Evolutionary conservation across 1,140 invertebrate genomes (phyloP).

Genomic region (Charaxes varanes): DNA sequence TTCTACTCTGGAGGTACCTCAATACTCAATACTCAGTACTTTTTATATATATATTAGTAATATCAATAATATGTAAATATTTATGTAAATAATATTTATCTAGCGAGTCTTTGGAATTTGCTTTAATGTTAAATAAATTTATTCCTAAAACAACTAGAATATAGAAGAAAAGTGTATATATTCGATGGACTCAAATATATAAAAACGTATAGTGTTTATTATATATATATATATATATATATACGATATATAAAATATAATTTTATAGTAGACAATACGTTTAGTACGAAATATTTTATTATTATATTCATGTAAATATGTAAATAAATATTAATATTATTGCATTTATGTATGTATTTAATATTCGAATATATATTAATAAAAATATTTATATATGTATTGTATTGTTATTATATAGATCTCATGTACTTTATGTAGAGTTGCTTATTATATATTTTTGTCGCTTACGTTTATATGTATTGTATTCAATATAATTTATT

Average conservation of each 20-base stretch:
- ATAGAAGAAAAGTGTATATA: conserved; percentile 21
- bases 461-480: conserved; percentile 21
- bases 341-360: conserved; percentile 32
- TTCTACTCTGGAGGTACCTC: conserved; percentile 41
- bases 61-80: conserved; percentile 30
- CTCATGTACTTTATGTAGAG: no score
- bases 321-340: conserved; percentile 57
- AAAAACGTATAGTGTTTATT: conserved; percentile 17
- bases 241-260: conserved; percentile 9
- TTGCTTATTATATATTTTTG: no score
- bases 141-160: conserved; percentile 15
- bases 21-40: conserved; percentile 38
- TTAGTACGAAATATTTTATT: conserved; percentile 22
- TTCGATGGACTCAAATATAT: conserved; percentile 20
- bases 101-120: conserved; percentile 53
- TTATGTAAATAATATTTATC: conserved; percentile 37
- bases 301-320: conserved; percentile 42
- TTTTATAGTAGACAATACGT: conserved; percentile 13
- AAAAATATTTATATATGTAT: conserved; percentile 9
- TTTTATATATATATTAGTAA: conserved; percentile 13
- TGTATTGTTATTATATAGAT: conserved; percentile 20
- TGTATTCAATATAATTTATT: conserved; percentile 12
- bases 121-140: conserved; percentile 37
- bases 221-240: conserved; percentile 18
- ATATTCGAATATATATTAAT: background rate